These are phyloP conservation scores for Amphimedon queenslandica DNA, from an alignment of 37 sponge, comb jelly and placozoan genomes.

Conservation along the genomic window DNA sequence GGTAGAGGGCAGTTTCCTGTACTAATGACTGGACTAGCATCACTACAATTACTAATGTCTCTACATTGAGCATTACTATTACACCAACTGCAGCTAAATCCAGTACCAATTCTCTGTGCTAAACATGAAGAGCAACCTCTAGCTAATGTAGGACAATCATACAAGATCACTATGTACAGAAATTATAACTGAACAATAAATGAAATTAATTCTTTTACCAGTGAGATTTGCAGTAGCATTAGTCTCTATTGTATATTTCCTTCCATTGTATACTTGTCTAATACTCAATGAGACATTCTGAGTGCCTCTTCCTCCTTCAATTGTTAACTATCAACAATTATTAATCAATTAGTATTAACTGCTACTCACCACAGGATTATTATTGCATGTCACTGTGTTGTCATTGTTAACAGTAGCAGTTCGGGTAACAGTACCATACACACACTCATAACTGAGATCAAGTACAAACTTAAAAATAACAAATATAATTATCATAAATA, in stretches of 20 bases:
- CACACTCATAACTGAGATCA: neutral
- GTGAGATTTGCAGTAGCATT: neutral
- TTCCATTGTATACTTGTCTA: neutral
- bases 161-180: constrained; percentile 30
- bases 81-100: constrained; percentile 63
- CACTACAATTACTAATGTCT: neutral
- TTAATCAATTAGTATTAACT: neutral
- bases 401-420: neutral
- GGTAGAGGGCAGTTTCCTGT: constrained; percentile 39
- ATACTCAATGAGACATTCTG: no score
- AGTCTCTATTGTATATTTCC: neutral
- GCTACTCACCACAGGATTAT: neutral
- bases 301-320: neutral
- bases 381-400: neutral
- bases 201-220: neutral
- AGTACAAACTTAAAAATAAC: neutral
- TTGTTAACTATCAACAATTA: neutral
- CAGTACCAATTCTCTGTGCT: constrained; percentile 15
- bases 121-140: constrained; percentile 47
- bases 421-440: neutral
- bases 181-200: neutral
- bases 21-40: neutral
- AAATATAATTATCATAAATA: no score
- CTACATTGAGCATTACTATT: neutral
- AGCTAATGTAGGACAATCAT: constrained; percentile 23